Base-by-base conservation (phyloP, 2,888 invertebrate genomes). In the Rhogogaster chlorosoma region DNA sequence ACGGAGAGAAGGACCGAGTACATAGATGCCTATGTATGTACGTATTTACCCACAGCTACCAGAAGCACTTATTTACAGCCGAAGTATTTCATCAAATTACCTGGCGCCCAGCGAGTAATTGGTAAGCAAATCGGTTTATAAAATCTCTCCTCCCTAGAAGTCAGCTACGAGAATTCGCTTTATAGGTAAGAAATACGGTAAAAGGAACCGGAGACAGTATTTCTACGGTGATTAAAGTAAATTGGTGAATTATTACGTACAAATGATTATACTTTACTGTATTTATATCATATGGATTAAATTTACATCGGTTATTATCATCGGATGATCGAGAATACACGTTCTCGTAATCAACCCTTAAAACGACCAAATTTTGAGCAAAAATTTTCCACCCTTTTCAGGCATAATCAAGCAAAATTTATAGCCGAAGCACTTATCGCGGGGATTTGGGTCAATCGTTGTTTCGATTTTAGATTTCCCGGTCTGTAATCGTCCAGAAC, bases 101-200 rank as follows among this genome's bases (percentile, higher is more conserved):
- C 45, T 32, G 26, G 67, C 67, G 70, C 71, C 64, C 83, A 49
- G 83, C 45, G 49, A 70, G 83, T 83, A 83, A 83, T 83, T 83
- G 83, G 83, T 83, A 70, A 83, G 70, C 49, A 83, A 83, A 83
- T 83, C 83, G 83, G 67, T 64, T 83, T 83, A 83, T 70, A 70
- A 83, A 83, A 67, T 64, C 70, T 83, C 45, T 64, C 29, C 29
- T 67, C 42, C 45, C 45, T 29, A 77, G 49, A 49, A 22, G 45
- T n/a, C n/a, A 12, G 1, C 38, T 38, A 10, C 0, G 75, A 45
- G 57, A n/a, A 57, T n/a, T n/a, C n/a, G 18, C 18, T n/a, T 1
- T 42, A 12, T 15, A 45, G 42, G 9, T 26, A 22, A 22, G 9
- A 61, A 26, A 9, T 5, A 61, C 36, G 42, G 71, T 38, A 42